phyloP scores from a whole-genome alignment of 2,113 vertebrate genomes.

The Scophthalmus maximus region DNA sequence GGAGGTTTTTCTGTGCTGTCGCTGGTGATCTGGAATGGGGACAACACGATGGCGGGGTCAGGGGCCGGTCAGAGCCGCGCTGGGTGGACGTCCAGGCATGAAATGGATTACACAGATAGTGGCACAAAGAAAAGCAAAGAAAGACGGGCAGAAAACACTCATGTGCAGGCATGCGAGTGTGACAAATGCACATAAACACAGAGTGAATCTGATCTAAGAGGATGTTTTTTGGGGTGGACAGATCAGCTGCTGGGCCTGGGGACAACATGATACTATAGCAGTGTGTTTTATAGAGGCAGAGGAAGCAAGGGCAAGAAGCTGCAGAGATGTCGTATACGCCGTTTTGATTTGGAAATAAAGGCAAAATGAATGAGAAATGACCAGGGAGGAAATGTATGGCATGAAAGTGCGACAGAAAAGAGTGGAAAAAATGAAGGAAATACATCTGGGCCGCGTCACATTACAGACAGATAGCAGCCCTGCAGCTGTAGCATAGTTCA shows the following conservation, averaged over 20 bases:
- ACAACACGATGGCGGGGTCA: constrained; percentile 44
- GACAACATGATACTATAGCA: neutral
- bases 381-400: neutral
- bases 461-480: constrained; percentile 40
- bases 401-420: constrained; percentile 13
- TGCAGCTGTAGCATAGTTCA: constrained; percentile 25
- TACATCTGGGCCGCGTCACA: neutral
- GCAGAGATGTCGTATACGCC: neutral
- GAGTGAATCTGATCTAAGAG: constrained; percentile 43
- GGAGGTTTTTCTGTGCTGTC: constrained; percentile 14
- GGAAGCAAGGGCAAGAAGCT: neutral
- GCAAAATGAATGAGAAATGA: neutral
- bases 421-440: constrained; percentile 10
- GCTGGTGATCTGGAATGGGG: constrained; percentile 31
- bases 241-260: neutral
- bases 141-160: neutral
- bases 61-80: constrained; percentile 45
- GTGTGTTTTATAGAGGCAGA: neutral
- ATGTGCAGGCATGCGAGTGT: neutral
- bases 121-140: constrained; percentile 32
- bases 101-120: constrained; percentile 59
- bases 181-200: neutral
- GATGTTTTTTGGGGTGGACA: constrained; percentile 26
- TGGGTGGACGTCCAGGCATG: constrained; percentile 39
- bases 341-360: constrained; percentile 4